These are phyloP conservation scores for Clunio marinus DNA, from an alignment of 2,888 invertebrate species.

Conservation along the genomic window DNA sequence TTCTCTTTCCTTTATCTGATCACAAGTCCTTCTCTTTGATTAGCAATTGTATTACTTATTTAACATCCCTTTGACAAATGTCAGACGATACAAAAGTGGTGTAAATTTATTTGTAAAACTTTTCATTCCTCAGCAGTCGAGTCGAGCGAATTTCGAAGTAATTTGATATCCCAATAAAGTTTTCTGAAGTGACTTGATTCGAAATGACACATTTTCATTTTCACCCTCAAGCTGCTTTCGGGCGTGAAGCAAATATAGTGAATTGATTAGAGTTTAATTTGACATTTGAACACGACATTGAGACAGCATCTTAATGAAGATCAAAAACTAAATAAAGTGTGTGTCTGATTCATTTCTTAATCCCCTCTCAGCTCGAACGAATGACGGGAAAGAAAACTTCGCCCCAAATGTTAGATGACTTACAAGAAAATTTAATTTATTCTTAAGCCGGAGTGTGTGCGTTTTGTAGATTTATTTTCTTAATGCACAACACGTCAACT, in stretches of 20 bases:
- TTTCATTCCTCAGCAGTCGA: background rate
- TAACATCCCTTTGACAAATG: slow-evolving; percentile 26
- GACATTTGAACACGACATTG: slow-evolving; percentile 35
- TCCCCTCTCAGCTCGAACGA: background rate
- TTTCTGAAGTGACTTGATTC: background rate
- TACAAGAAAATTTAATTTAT: slow-evolving; percentile 36
- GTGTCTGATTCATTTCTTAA: slow-evolving; percentile 8
- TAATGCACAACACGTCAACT: background rate
- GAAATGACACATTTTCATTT: slow-evolving; percentile 13
- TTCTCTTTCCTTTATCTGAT: background rate
- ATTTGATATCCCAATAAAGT: background rate
- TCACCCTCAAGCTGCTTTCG: slow-evolving; percentile 13
- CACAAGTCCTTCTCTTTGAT: slow-evolving; percentile 17
- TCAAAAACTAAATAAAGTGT: slow-evolving; percentile 28
- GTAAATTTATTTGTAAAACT: background rate
- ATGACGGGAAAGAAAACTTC: background rate
- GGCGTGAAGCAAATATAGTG: slow-evolving; percentile 33
- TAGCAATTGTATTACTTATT: background rate
- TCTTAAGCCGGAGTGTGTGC: slow-evolving; percentile 17
- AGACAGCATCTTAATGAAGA: slow-evolving; percentile 39
- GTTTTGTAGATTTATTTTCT: slow-evolving; percentile 3
- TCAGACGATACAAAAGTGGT: background rate
- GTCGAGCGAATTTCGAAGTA: background rate
- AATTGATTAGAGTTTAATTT: slow-evolving; percentile 39
- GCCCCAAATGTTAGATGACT: background rate